phyloP scores from a whole-genome alignment of 2,113 vertebrate species.

The Poeciliopsis retropinna region DNA sequence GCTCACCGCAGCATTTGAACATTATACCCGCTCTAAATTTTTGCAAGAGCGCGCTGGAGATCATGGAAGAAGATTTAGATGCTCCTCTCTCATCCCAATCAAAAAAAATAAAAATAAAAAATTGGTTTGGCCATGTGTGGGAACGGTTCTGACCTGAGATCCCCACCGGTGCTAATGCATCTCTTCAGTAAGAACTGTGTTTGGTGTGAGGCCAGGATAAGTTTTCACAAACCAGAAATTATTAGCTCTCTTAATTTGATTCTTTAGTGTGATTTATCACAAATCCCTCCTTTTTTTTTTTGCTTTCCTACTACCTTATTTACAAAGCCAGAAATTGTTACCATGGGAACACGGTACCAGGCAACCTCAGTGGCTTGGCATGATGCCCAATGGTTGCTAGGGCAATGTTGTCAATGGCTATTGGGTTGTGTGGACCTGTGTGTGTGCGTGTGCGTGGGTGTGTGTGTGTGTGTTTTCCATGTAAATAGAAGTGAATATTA shows the following conservation, averaged over 20 bases:
- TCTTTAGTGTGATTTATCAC: slow-evolving; percentile 53
- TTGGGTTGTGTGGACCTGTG: slow-evolving; percentile 69
- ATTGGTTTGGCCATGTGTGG: slow-evolving; percentile 2
- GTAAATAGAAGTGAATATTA: slow-evolving; percentile 20
- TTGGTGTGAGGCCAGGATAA: slow-evolving; percentile 40
- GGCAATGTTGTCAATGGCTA: slow-evolving; percentile 79
- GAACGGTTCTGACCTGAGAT: slow-evolving; percentile 12
- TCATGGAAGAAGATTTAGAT: not conserved
- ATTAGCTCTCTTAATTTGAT: slow-evolving; percentile 62
- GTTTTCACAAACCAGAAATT: slow-evolving; percentile 51
- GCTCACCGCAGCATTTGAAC: not conserved
- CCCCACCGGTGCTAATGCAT: slow-evolving; percentile 18
- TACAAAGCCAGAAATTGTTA: slow-evolving; percentile 80
- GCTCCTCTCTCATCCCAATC: not conserved
- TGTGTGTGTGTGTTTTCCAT: slow-evolving; percentile 46
- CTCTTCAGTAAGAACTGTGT: slow-evolving; percentile 29
- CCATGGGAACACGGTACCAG: slow-evolving; percentile 81
- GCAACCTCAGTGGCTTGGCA: slow-evolving; percentile 81
- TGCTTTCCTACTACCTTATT: slow-evolving; percentile 73
- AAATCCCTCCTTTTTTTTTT: slow-evolving; percentile 71
- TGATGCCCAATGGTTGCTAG: slow-evolving; percentile 82
- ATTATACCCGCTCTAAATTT: not conserved
- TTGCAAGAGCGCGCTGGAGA: not conserved
- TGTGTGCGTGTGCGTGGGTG: slow-evolving; percentile 58
- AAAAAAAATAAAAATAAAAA: not conserved